Percentiles rank a stretch among this genome's conserved stretches.
Evolutionary conservation across 2,113 vertebrate genomes (phyloP).

Genomic region (Pomatostomus ruficeps): DNA sequence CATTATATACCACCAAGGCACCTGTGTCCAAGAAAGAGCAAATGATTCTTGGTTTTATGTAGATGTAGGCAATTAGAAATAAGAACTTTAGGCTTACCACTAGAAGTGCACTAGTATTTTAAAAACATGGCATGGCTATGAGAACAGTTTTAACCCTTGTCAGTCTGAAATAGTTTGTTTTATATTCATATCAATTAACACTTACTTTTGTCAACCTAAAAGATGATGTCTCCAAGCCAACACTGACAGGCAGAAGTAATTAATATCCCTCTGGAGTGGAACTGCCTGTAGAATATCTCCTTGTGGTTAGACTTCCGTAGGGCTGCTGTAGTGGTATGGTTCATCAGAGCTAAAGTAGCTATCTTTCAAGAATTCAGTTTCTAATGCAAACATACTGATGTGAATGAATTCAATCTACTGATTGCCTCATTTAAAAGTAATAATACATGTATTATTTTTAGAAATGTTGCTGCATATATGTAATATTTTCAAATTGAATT

Average conservation of each 20-base stretch:
- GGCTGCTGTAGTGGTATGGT: background rate
- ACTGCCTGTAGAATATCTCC: background rate
- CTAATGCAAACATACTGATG: background rate
- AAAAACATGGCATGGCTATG: background rate
- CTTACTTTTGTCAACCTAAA: background rate
- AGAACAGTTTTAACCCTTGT: background rate
- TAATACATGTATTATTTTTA: background rate
- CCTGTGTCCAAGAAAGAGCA: background rate
- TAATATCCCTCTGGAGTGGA: background rate
- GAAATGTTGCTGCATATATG: background rate
- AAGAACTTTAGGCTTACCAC: background rate
- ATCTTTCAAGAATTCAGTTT: background rate
- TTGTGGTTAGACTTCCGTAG: background rate
- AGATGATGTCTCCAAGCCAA: background rate
- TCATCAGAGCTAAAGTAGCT: background rate
- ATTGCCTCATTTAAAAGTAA: background rate
- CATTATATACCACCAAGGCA: background rate
- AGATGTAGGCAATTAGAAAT: background rate
- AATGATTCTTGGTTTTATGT: background rate
- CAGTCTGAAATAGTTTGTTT: background rate
- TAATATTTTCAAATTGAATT: background rate
- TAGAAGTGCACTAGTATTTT: background rate
- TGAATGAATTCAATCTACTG: background rate
- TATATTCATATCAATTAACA: background rate
- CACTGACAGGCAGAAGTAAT: background rate